Base-by-base conservation (phyloP, 2,797 vertebrate genomes). In the Halcyon smyrnensis region DNA sequence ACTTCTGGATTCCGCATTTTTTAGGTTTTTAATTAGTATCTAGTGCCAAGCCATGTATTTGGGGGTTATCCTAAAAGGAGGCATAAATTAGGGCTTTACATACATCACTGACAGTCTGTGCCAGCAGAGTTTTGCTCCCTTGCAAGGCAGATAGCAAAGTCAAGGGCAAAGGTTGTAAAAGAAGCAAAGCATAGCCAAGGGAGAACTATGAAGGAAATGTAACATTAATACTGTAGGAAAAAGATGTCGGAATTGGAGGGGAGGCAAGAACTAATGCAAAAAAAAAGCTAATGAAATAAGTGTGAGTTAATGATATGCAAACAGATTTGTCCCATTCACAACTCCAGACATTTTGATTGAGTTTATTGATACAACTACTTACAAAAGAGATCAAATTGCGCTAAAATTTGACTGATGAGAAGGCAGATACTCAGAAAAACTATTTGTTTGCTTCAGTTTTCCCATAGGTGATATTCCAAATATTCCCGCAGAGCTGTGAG, bases 171-270 rank as follows among this genome's bases (percentile, higher is more conserved):
- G 74, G 80, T 43, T 81, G 65, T 37, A 46, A 88, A 73, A 65
- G 37, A 91, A 92, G 78, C 34, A 92, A 83, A 91, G n/a, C 27
- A 70, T 8, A 89, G 54, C 45, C 82, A 81, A 75, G 37, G 50
- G 68, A 89, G 62, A 84, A 64, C 63, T 86, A 84, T 65, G 90
- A 90, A 88, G 46, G 80, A 71, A 81, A 91, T 46, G 46, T 81
- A 62, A 75, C 74, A 65, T 91, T 90, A 90, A 78, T 84, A 68
- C 16, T 63, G 34, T 30, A 76, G 80, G 90, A 90, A 81, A 85
- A 91, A 85, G 68, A 65, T n/a, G 39, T 54, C 59, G 80, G 43
- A 56, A 27, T 48, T 27, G 60, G 21, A 91, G 25, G 43, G 73
- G 45, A 91, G 41, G 54, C 37, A 86, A 84, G 57, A 93, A 59